Percentiles rank a stretch among this genome's conserved stretches.
Evolutionary conservation across 30 jellyfish, hydroid and myxozoan genomes (phyloP).

Genomic region (Calvadosia cruxmelitensis): DNA sequence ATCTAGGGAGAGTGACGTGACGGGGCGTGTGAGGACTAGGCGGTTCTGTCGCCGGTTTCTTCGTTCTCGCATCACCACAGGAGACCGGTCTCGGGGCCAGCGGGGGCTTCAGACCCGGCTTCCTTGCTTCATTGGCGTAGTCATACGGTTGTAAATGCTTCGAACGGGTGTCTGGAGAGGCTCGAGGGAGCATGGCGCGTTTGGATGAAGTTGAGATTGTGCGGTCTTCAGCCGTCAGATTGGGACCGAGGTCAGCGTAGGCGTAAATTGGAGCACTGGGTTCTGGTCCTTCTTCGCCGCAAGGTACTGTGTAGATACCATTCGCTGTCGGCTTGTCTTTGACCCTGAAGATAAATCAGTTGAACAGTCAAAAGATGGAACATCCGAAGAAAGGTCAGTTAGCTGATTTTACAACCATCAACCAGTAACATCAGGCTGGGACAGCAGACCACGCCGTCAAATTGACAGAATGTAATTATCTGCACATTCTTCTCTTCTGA

Average conservation of each 20-base stretch:
- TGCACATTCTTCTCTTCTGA: no score
- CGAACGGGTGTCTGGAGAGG: neutral
- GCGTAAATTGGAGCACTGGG: conserved; percentile 1
- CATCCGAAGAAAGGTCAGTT: no score
- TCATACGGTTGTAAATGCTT: neutral
- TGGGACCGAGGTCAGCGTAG: neutral
- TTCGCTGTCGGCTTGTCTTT: no score
- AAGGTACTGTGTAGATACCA: no score
- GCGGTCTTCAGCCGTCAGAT: neutral
- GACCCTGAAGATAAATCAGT: no score
- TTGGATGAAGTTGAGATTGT: neutral
- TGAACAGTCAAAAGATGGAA: no score
- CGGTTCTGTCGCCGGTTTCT: neutral
- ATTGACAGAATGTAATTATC: no score
- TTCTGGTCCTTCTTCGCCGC: no score
- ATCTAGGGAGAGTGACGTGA: neutral
- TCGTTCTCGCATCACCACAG: neutral
- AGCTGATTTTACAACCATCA: no score
- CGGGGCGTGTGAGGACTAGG: neutral
- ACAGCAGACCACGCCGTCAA: no score
- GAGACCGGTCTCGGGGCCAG: neutral
- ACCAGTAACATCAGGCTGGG: no score
- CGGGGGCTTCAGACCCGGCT: neutral
- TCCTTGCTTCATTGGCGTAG: neutral
- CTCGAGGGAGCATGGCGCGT: neutral